Evolutionary conservation across 2,888 invertebrate genomes (phyloP).

Genomic region (Cosmopolites sordidus): DNA sequence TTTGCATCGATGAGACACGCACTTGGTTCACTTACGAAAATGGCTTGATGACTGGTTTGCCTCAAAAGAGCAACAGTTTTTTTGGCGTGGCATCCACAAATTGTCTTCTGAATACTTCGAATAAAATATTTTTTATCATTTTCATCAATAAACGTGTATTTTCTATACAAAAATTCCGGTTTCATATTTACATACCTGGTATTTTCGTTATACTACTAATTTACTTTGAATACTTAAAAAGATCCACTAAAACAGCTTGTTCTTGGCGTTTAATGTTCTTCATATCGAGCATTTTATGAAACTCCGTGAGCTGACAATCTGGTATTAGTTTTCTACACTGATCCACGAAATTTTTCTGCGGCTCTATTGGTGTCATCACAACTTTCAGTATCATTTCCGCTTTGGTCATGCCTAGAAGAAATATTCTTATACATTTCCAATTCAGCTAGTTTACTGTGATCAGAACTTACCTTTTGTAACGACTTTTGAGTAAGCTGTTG

Average conservation of each 20-base stretch:
- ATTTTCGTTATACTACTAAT: background rate
- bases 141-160: too few relatives aligned
- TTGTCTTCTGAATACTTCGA: too few relatives aligned
- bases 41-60: too few relatives aligned
- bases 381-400: slow-evolving; percentile 99
- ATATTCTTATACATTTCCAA: background rate
- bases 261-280: slow-evolving; percentile 67
- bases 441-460: too few relatives aligned
- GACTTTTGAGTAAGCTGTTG: slow-evolving; percentile 79
- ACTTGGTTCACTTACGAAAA: too few relatives aligned
- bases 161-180: too few relatives aligned
- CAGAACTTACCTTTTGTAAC: slow-evolving; percentile 48
- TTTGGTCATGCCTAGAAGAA: slow-evolving; percentile 73
- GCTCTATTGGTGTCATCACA: slow-evolving; percentile 90
- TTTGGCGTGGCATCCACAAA: too few relatives aligned
- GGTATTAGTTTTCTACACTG: slow-evolving; percentile 88
- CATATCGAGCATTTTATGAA: slow-evolving; percentile 94
- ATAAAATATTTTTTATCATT: too few relatives aligned
- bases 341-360: slow-evolving; percentile 74
- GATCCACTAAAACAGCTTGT: slow-evolving; percentile 55
- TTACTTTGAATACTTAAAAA: slow-evolving; percentile 49
- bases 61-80: too few relatives aligned
- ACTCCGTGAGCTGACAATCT: slow-evolving; percentile 83
- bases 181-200: too few relatives aligned
- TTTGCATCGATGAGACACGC: too few relatives aligned